phyloP scores from a whole-genome alignment of 2,888 invertebrate genomes.

The Leistus spinibarbis region DNA sequence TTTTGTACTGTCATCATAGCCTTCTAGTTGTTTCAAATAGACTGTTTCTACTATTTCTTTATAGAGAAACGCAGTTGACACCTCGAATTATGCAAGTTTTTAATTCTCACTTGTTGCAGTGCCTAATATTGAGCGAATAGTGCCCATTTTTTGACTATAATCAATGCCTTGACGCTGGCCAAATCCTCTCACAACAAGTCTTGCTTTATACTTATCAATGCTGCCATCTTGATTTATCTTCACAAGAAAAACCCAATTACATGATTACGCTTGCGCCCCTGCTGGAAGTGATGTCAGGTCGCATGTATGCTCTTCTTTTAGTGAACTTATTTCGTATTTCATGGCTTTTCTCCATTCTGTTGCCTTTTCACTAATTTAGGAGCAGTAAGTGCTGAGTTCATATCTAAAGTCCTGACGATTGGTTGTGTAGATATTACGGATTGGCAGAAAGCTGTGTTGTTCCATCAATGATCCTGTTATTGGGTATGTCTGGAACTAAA shows the following conservation, averaged over 20 bases:
- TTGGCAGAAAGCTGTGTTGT: too few species aligned
- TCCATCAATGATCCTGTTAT: too few species aligned
- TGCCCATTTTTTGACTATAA: slow-evolving; percentile 45
- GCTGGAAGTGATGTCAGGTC: slow-evolving; percentile 42
- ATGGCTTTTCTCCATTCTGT: too few species aligned
- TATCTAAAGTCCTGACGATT: too few species aligned
- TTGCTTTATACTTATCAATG: slow-evolving; percentile 46
- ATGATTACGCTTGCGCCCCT: slow-evolving; percentile 44
- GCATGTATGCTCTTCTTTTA: slow-evolving; percentile 49
- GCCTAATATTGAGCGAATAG: slow-evolving; percentile 44
- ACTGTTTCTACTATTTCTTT: slow-evolving; percentile 42
- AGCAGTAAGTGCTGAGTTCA: too few species aligned
- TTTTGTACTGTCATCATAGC: slow-evolving; percentile 43
- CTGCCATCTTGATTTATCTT: slow-evolving; percentile 47
- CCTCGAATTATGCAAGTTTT: slow-evolving; percentile 46
- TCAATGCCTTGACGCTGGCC: slow-evolving; percentile 44
- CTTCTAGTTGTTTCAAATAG: slow-evolving; percentile 49
- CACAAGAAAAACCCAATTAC: slow-evolving; percentile 47
- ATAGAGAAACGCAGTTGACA: slow-evolving; percentile 45
- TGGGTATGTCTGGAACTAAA: too few species aligned
- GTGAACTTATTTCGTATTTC: too few species aligned
- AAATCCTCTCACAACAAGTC: slow-evolving; percentile 48
- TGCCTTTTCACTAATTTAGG: too few species aligned
- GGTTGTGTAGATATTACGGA: too few species aligned
- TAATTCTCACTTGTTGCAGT: slow-evolving; percentile 45